phyloP scores from a whole-genome alignment of 2,113 vertebrate species.

The Otolemur garnettii region DNA sequence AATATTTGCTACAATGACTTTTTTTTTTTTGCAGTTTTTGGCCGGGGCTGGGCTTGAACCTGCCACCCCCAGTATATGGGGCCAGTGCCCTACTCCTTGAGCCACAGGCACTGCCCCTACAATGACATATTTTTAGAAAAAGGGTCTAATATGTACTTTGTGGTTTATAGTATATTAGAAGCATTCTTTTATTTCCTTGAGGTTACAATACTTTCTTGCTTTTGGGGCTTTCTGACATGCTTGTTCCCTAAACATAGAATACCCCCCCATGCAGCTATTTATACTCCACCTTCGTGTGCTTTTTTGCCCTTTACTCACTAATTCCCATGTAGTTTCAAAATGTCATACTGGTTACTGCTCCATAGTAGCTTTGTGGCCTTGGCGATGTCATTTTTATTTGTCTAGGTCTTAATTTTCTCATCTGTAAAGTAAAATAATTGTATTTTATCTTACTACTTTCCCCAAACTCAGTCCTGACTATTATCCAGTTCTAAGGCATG shows the following conservation, averaged over 20 bases:
- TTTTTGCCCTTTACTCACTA: not conserved
- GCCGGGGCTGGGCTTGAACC: too few relatives aligned
- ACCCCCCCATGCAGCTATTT: not conserved
- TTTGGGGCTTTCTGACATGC: not conserved
- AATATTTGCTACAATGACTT: conserved; percentile 22
- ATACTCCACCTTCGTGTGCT: not conserved
- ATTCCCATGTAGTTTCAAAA: conserved; percentile 21
- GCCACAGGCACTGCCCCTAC: not conserved
- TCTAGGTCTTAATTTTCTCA: conserved; percentile 48
- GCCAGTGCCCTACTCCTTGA: too few relatives aligned
- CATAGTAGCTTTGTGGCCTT: not conserved
- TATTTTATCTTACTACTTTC: conserved; percentile 58
- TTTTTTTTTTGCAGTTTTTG: not conserved
- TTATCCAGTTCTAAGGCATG: conserved; percentile 29
- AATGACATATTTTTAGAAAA: conserved; percentile 1
- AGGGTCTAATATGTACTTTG: not conserved
- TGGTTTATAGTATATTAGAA: conserved; percentile 10
- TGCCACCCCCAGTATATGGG: too few relatives aligned
- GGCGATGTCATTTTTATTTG: conserved; percentile 42
- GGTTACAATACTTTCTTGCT: not conserved
- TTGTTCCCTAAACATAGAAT: conserved; percentile 1
- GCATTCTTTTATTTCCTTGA: conserved; percentile 10
- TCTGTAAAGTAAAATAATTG: conserved; percentile 50
- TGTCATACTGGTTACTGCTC: not conserved
- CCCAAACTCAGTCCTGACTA: conserved; percentile 37